Percentiles rank a stretch among this genome's conserved stretches.
These are phyloP conservation scores for Amiota communis DNA, from an alignment of 2,888 invertebrate species.

Conservation along the genomic window DNA sequence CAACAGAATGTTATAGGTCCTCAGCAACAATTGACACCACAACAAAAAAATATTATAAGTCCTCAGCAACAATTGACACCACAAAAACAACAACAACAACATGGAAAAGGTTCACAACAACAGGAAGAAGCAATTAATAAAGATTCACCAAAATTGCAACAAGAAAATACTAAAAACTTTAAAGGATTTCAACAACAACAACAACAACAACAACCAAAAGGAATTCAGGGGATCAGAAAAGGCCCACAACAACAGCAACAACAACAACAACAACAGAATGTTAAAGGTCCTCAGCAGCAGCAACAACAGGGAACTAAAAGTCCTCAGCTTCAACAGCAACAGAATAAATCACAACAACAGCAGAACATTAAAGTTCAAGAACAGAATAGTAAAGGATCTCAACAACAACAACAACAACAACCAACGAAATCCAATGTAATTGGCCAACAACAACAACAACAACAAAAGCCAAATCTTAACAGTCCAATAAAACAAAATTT, in stretches of 20 bases:
- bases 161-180: too few species aligned
- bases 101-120: too few species aligned
- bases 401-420: not conserved
- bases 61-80: too few species aligned
- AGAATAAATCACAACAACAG: too few species aligned
- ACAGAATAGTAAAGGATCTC: not conserved
- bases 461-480: slow-evolving; percentile 15
- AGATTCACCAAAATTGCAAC: too few species aligned
- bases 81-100: too few species aligned
- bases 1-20: not conserved
- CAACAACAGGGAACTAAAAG: not conserved
- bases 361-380: not conserved
- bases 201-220: too few species aligned
- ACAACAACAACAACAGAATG: not conserved
- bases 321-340: not conserved
- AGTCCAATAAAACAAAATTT: not conserved
- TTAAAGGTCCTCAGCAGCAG: too few species aligned
- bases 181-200: too few species aligned
- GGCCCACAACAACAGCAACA: not conserved
- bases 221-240: too few species aligned
- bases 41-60: not conserved
- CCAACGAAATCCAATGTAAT: not conserved
- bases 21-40: not conserved
- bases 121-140: too few species aligned
- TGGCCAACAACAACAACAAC: not conserved